These are phyloP conservation scores for Pollenia angustigena DNA, from an alignment of 2,888 invertebrate species.

Conservation along the genomic window DNA sequence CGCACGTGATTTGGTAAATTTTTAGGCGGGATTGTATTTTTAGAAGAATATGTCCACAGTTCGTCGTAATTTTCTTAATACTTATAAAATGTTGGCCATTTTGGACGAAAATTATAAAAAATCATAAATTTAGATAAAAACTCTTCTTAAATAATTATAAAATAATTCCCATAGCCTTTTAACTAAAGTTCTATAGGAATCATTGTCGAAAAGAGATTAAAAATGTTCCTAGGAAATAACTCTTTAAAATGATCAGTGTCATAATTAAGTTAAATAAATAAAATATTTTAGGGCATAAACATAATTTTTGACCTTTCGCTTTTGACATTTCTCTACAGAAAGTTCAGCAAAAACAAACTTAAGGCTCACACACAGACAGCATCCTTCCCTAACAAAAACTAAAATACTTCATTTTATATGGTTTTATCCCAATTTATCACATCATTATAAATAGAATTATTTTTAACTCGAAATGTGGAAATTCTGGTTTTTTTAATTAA, in stretches of 20 bases:
- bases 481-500: conserved; percentile 51
- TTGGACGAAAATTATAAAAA: too few species aligned
- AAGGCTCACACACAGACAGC: conserved; percentile 55
- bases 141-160: too few species aligned
- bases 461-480: conserved; percentile 45
- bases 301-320: conserved; percentile 43
- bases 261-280: conserved; percentile 1
- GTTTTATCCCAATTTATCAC: conserved; percentile 65
- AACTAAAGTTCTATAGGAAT: too few species aligned
- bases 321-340: conserved; percentile 26
- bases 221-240: not conserved
- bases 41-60: too few species aligned
- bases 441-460: conserved; percentile 41
- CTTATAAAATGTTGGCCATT: too few species aligned
- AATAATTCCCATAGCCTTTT: too few species aligned
- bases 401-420: conserved; percentile 33
- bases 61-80: too few species aligned
- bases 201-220: too few species aligned
- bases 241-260: conserved; percentile 28
- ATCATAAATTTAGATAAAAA: too few species aligned
- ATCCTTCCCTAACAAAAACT: conserved; percentile 37
- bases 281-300: conserved; percentile 12
- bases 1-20: too few species aligned
- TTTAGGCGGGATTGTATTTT: too few species aligned
- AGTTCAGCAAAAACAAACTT: conserved; percentile 36